Conservation (phyloP, 2,888 invertebrate genomes). For the Drosophila anceps region DNA sequence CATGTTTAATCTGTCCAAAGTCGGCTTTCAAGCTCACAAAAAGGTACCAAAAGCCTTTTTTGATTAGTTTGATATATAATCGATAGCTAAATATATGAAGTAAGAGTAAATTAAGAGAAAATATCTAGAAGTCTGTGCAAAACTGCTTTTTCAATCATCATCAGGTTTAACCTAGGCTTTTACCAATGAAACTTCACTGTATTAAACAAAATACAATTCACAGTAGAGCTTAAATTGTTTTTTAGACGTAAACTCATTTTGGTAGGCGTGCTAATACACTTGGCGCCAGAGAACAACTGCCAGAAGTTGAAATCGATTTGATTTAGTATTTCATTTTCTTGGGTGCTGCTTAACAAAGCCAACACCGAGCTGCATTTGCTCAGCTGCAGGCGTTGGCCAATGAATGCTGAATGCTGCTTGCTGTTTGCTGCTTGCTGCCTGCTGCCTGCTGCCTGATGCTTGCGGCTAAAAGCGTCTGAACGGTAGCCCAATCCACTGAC, state of each 20-base stretch:
- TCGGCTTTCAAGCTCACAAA: too few relatives aligned
- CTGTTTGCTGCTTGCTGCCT: slow-evolving; percentile 19
- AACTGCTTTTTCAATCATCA: too few relatives aligned
- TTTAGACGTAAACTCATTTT: not conserved
- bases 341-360: slow-evolving; percentile 42
- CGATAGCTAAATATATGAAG: too few relatives aligned
- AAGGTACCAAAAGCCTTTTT: too few relatives aligned
- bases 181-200: not conserved
- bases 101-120: too few relatives aligned
- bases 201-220: not conserved
- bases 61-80: too few relatives aligned
- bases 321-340: slow-evolving; percentile 17
- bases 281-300: slow-evolving; percentile 28
- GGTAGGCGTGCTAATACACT: slow-evolving; percentile 3
- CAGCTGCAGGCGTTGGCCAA: slow-evolving; percentile 11
- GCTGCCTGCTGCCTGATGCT: not conserved
- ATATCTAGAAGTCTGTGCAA: too few relatives aligned
- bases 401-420: slow-evolving; percentile 1
- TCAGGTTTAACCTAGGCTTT: not conserved
- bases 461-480: slow-evolving; percentile 32
- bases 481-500: slow-evolving; percentile 73
- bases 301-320: slow-evolving; percentile 24
- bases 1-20: too few relatives aligned
- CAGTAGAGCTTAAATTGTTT: not conserved
- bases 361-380: slow-evolving; percentile 28